Evolutionary conservation across 92 coral and sea anemone genomes (phyloP), one percentile per base, ranked within the genome.

Genomic region (Chrysogorgia sp.): DNA sequence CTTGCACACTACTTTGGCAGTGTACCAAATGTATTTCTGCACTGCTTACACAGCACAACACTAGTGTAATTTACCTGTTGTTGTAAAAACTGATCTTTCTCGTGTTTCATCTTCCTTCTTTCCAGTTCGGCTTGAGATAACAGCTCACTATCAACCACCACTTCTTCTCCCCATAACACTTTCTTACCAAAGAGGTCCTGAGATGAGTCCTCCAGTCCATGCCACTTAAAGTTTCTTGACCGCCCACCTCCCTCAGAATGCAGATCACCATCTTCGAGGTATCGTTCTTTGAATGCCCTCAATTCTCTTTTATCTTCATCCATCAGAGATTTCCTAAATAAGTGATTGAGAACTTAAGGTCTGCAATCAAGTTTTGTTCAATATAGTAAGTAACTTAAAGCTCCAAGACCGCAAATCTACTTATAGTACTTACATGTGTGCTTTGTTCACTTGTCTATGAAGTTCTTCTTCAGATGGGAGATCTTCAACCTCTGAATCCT

Each of bases 161-260:
- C 98, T 29, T 94, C 98, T 22, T 94, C 97, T 19, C 92, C 91
- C 98, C 98, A 94, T 61, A 94, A 26, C n/a, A 79, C 90, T 64
- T 94, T 92, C 57, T 83, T 77, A 28, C 85, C 92, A 83, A 94
- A 93, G 43, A 94, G 76, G 63, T 90, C 90, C 33, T 85, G 41
- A 63, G 92, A 96, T 19, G 98, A 94, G 61, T 88, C 90, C 34
- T 86, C 91, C 59, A 94, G 88, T 1, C 97, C 98, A 21, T 88
- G 83, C 98, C 98, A 94, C 55, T 79, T 84, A 94, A 94, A 94
- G 88, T 92, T 90, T 33, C 98, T 86, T 23, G 91, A 80, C 0
- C 98, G 91, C 6, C 98, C 96, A 25, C 89, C 89, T 7, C 96
- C 90, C 58, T 91, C 96, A 15, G 91, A 86, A 65, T 89, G 88